phyloP scores from a whole-genome alignment of 1,140 invertebrate genomes.

The Melitaea cinxia region DNA sequence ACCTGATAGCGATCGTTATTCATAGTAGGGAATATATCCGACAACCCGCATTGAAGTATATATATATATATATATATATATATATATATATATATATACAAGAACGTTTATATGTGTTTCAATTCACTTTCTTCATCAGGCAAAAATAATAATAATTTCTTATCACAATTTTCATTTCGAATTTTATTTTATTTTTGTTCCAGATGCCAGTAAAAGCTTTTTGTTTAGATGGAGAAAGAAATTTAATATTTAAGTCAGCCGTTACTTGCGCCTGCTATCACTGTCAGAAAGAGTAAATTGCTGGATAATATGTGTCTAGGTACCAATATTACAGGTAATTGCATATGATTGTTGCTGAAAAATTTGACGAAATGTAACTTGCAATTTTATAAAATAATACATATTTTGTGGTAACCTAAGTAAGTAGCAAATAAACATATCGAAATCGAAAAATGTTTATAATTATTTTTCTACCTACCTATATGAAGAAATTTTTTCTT shows the following conservation, averaged over 20 bases:
- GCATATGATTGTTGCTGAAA: not conserved
- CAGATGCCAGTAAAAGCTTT: constrained; percentile 87
- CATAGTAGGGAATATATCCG: too few relatives aligned
- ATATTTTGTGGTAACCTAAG: not conserved
- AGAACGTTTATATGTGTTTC: too few relatives aligned
- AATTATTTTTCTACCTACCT: not conserved
- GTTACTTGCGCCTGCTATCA: constrained; percentile 92
- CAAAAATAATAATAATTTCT: too few relatives aligned
- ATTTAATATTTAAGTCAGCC: constrained; percentile 92
- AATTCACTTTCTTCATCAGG: too few relatives aligned
- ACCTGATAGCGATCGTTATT: too few relatives aligned
- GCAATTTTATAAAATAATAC: constrained; percentile 18
- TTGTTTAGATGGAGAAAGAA: constrained; percentile 88
- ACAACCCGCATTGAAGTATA: too few relatives aligned
- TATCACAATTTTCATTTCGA: too few relatives aligned
- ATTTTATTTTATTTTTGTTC: constrained; percentile 54
- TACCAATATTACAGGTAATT: not conserved
- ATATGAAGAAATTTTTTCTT: not conserved
- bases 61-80: too few relatives aligned
- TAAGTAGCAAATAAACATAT: constrained; percentile 46
- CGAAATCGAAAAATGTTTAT: constrained; percentile 7
- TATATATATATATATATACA: too few relatives aligned
- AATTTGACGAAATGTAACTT: constrained; percentile 44
- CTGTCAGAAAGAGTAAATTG: constrained; percentile 89
- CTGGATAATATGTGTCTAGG: too few relatives aligned